Base-by-base conservation (phyloP, 2,797 vertebrate species). In the Molossus alvarezi region DNA sequence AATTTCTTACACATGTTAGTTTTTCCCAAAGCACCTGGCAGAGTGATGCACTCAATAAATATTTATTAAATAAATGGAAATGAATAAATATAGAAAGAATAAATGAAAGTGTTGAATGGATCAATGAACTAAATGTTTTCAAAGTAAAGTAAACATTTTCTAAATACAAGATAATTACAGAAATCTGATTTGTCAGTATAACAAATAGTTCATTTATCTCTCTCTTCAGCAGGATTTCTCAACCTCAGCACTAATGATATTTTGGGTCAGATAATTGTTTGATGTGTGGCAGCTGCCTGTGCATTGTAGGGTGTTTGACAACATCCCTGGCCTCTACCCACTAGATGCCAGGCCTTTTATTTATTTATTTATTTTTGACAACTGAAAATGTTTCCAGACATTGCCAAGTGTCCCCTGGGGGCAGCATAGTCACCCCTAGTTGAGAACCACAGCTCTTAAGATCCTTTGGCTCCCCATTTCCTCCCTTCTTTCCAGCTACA, bases 401-500 rank as follows among this genome's bases (percentile, higher is more conserved):
- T 57, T 96, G 13, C 18, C 69, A 83, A 41, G 51, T 77, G 58
- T 64, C 20, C 55, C n/a, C 45, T 73, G 25, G 20, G n/a, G 45
- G 12, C 51, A 20, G 29, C 14, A 83, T 71, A 86, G 75, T 41
- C 27, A 20, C 48, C 29, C 51, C 41, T 41, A 27, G 29, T 84
- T 48, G 55, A 91, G 75, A 84, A 75, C 41, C 64, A 55, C 3
- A 27, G 33, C 60, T 90, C 21, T 82, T 60, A 87, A 88, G 75
- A 82, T 72, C 51, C 33, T 88, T 67, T 48, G 13, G 23, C 67
- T 95, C 37, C 27, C 21, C 33, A 48, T 95, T 88, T 96, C 17
- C 9, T 88, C 51, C 75, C 71, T 97, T 96, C 71, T 97, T 85
- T 97, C 85, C 89, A 98, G 96, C 96, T 97, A 97, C 65, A 48